Base-by-base conservation (phyloP, 2,888 invertebrate genomes). In the Polydesmus complanatus region DNA sequence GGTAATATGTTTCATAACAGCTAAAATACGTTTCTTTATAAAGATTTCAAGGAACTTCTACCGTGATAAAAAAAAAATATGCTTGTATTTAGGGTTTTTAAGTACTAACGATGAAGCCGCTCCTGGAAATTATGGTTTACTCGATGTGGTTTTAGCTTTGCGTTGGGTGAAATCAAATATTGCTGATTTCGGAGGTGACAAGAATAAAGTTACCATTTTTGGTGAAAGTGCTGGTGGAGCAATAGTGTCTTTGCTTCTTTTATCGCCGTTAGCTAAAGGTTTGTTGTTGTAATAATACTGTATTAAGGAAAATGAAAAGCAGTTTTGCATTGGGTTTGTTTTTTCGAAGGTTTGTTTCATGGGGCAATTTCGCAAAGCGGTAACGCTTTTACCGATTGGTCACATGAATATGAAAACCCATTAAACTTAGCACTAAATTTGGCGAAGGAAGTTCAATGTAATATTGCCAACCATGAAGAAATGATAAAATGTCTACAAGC, bases 361-460 rank as follows among this genome's bases (percentile, higher is more conserved):
- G 60, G 53, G 2, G 60, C 56, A 23, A 60, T 60, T 48, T 11
- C 49, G 1, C 60, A 60, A 37, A 60, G 60, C 49, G 60, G 60
- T 2, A 49, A 26, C 21, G 49, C 26, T 18, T 27, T 56, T 2
- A 22, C 48, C n/a, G 26, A 21, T 3, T 60, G 55, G 55, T 47
- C 49, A 25, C 25, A 27, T 27, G 19, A 21, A n/a, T 8, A 21
- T 5, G 1, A 25, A 1, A 5, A 37, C 8, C 47, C 27, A 23
- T 5, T 49, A 19, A 48, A 26, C 22, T 5, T 23, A 2, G 25
- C 8, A 8, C 14, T 22, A n/a, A 21, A 19, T 23, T 8, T 60
- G 23, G 60, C 54, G 1, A 25, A 25, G 11, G 26, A 27, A 18
- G 22, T 47, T n/a, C n/a, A 48, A 18, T 60, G 60, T 55, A 18